Percentiles rank a stretch among this genome's conserved stretches.
Conservation (phyloP, 2,113 vertebrate genomes). For the Ptilonorhynchus violaceus region DNA sequence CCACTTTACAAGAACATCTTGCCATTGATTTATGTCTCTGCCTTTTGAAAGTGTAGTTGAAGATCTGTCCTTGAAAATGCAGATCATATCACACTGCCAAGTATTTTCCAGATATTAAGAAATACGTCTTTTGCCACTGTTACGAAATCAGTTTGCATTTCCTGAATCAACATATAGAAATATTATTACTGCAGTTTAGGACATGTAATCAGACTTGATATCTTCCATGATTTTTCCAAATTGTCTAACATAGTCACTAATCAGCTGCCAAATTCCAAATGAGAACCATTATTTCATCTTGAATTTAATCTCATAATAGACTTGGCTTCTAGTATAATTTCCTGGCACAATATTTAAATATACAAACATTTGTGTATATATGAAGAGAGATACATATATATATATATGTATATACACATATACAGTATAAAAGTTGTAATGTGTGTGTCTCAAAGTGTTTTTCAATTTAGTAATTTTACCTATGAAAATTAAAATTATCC, state of each 20-base stretch:
- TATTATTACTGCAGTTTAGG: neutral
- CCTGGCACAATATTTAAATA: neutral
- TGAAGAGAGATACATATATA: neutral
- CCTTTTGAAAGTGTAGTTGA: slow-evolving; percentile 22
- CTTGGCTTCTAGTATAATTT: neutral
- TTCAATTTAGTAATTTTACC: neutral
- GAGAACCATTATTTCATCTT: neutral
- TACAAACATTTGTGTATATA: neutral
- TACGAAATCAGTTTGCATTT: slow-evolving; percentile 20
- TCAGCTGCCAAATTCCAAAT: neutral
- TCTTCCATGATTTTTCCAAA: neutral
- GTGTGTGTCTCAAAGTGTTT: neutral
- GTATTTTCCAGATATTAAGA: slow-evolving; percentile 11
- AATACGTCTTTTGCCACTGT: neutral
- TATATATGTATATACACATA: fast-evolving
- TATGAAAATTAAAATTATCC: neutral
- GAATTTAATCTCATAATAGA: neutral
- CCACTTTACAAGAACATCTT: slow-evolving; percentile 19
- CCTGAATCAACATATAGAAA: neutral
- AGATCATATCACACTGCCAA: neutral
- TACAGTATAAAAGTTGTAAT: neutral
- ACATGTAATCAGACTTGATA: neutral
- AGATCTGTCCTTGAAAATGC: slow-evolving; percentile 28
- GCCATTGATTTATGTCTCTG: slow-evolving; percentile 36
- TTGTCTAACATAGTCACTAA: neutral